These are phyloP conservation scores for Dysmachus trigonus DNA, from an alignment of 2,888 invertebrate genomes.

Conservation along the genomic window DNA sequence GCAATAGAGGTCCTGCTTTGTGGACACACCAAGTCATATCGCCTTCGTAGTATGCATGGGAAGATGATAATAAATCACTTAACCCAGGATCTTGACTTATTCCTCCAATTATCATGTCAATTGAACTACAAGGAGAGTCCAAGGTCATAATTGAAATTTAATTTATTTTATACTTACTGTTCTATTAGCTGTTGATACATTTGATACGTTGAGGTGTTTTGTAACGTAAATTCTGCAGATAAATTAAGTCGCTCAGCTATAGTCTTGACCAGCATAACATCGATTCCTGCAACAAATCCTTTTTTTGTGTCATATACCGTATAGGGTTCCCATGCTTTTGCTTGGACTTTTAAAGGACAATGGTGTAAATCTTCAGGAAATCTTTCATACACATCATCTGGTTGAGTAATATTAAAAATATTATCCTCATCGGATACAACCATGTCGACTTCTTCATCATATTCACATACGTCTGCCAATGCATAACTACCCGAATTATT, in stretches of 20 bases:
- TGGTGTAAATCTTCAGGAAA: slow-evolving; percentile 60
- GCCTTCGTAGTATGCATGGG: slow-evolving; percentile 61
- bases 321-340: slow-evolving; percentile 61
- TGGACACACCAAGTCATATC: slow-evolving; percentile 64
- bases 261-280: slow-evolving; percentile 59
- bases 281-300: slow-evolving; percentile 55
- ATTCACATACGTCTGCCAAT: slow-evolving; percentile 52
- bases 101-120: slow-evolving; percentile 62
- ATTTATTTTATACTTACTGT: slow-evolving; percentile 51
- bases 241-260: slow-evolving; percentile 59
- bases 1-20: slow-evolving; percentile 55
- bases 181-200: slow-evolving; percentile 59
- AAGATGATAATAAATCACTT: slow-evolving; percentile 58
- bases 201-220: slow-evolving; percentile 58
- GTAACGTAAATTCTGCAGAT: slow-evolving; percentile 55
- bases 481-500: slow-evolving; percentile 57
- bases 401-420: neutral
- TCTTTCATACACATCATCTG: slow-evolving; percentile 53
- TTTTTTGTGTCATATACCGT: slow-evolving; percentile 52
- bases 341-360: slow-evolving; percentile 59
- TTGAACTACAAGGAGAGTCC: slow-evolving; percentile 52
- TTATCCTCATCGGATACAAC: slow-evolving; percentile 1
- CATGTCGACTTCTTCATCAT: slow-evolving; percentile 12
- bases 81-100: slow-evolving; percentile 61
- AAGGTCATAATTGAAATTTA: neutral